Conservation (phyloP, 2,113 vertebrate species). For the Panurus biarmicus region DNA sequence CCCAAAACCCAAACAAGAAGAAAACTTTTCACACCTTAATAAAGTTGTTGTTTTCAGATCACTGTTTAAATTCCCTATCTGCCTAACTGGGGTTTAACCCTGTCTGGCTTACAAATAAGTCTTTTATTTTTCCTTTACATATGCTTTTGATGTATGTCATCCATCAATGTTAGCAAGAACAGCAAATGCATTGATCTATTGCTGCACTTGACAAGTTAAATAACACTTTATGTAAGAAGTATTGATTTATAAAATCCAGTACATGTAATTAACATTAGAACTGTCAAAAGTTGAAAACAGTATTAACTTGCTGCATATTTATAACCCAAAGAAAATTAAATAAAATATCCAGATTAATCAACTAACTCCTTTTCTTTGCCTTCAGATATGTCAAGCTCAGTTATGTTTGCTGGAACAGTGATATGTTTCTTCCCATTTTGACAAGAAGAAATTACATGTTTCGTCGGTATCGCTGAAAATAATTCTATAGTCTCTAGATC, state of each 20-base stretch:
- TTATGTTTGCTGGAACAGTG: not conserved
- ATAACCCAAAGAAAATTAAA: conserved; percentile 52
- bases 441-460: conserved; percentile 23
- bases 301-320: conserved; percentile 56
- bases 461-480: not conserved
- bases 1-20: not conserved
- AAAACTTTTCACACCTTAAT: not conserved
- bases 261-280: conserved; percentile 61
- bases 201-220: conserved; percentile 45
- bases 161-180: conserved; percentile 25
- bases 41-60: not conserved
- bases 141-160: conserved; percentile 37
- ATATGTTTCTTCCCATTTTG: conserved; percentile 3
- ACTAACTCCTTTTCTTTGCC: not conserved
- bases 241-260: conserved; percentile 59
- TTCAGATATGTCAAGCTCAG: not conserved
- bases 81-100: conserved; percentile 15
- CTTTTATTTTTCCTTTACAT: conserved; percentile 38
- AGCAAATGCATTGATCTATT: conserved; percentile 57
- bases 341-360: conserved; percentile 48
- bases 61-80: not conserved
- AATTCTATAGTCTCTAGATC: not conserved
- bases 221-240: conserved; percentile 47
- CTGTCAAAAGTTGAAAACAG: conserved; percentile 52
- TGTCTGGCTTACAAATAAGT: conserved; percentile 11